Base-by-base conservation (phyloP, 2,797 vertebrate species). In the Chelon auratus region DNA sequence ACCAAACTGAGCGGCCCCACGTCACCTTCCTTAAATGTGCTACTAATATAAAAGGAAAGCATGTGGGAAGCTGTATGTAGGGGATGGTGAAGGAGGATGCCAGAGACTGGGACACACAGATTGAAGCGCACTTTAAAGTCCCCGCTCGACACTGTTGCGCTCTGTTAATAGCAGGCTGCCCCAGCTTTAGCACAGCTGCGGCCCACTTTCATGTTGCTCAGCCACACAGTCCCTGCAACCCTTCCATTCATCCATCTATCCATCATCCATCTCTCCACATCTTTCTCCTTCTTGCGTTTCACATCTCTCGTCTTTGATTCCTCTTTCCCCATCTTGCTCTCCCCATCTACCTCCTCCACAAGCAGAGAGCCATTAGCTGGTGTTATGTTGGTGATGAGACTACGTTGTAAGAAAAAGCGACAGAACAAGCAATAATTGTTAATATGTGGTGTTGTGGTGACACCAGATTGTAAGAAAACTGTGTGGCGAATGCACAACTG, bases 131-230 rank as follows among this genome's bases (percentile, higher is more conserved):
- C 56, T 80, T 67, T 60, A 57, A 54, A 59, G 77, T 63, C 74
- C 33, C 78, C 24, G 55, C 72, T 70, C 18, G 8, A 60, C 61
- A 42, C 61, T 51, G 47, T 68, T 62, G 57, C 47, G 2, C 58
- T 67, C 82, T 39, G 77, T 82, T 89, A 82, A 80, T 77, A 80
- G 77, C 80, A 74, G 54, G 56, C 83, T 80, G 81, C 62, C 81
- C 74, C 80, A 87, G 86, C 85, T 89, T 80, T 51, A 48, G 43
- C 68, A 71, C 90, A 87, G 80, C 86, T 91, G 90, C 1, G 66
- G 74, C 67, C 68, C 82, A 87, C 75, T 85, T 89, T 89, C 78
- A 88, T 88, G 87, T 78, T 84, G 74, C 72, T 74, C 68, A 78
- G 70, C 74, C 62, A 71, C 58, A 74, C 56, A 58, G 58, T 61